Conservation (phyloP, 2,113 vertebrate species). For the Synodontis membranacea region DNA sequence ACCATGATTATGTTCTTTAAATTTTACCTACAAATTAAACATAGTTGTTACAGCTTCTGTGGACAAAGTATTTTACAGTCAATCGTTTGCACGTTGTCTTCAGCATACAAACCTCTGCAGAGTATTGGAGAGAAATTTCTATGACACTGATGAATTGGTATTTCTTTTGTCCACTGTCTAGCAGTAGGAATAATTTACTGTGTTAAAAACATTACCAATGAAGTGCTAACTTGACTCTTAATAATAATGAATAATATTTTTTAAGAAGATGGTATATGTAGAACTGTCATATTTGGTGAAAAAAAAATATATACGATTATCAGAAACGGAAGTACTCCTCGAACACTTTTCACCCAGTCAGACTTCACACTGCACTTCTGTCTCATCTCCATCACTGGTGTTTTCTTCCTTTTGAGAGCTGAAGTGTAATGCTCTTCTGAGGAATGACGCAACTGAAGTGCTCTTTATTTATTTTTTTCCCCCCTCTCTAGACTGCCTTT, state of each 20-base stretch:
- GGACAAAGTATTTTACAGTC: background rate
- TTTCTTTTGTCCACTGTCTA: background rate
- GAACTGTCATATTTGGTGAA: no score
- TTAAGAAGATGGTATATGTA: no score
- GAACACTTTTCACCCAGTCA: background rate
- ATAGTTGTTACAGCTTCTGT: background rate
- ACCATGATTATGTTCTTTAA: background rate
- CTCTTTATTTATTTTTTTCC: constrained; percentile 6
- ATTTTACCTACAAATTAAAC: background rate
- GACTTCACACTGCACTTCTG: background rate
- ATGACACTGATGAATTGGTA: background rate
- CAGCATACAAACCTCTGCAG: background rate
- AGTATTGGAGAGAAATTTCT: background rate
- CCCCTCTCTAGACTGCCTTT: constrained; percentile 84
- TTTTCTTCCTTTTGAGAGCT: background rate
- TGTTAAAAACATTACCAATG: background rate
- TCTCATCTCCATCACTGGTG: background rate
- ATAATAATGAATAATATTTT: no score
- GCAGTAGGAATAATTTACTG: background rate
- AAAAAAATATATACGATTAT: background rate
- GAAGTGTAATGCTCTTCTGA: background rate
- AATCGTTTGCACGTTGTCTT: background rate
- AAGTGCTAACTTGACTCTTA: no score
- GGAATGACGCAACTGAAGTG: background rate
- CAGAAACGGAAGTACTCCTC: background rate